Evolutionary conservation across 2,888 invertebrate species (phyloP), one percentile per base, ranked within the genome.

Genomic region (Blastobasis lacticolella): DNA sequence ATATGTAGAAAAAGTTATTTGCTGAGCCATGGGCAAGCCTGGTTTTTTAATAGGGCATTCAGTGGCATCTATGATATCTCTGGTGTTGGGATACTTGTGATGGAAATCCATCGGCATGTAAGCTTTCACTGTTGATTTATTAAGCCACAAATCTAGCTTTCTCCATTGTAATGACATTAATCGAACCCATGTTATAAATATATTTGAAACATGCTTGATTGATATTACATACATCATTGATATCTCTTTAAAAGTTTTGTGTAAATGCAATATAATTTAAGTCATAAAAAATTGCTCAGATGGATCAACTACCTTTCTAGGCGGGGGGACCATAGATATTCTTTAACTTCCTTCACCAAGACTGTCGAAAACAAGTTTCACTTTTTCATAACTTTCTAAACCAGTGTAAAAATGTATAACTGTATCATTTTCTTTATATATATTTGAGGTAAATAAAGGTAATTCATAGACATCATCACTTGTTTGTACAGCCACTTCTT

Each of bases 151-250:
- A 41, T 48, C 48, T 10, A 48, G 10, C 4, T 5, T 23, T 7
- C 36, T 10, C 48, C 41, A 48, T 23, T 41, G 40, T 10, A 41
- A 38, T 5, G 41, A 10, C 41, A 41, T 48, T 5, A 41, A 53
- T 55, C 55, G 57, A 37, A 56, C 54, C 59, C 59, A 61, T 6
- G 59, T 61, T 6, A 57, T 48, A 44, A 60, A 55, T 45, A 59
- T 54, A 49, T 59, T 60, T 3, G 52, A 52, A 4, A 58, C 57
- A 37, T 48, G 48, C 36, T 48, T 48, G 5, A 48, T 10, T 10
- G 48, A 23, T 48, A 40, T 48, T 36, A 23, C 7, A 10, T 48
- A 48, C 41, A 40, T 10, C 48, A 51, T 51, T 45, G 48, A 59
- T 10, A 48, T 38, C n/a, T 47, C 48, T 38, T 48, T 36, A 40